phyloP scores from a whole-genome alignment of 2,888 invertebrate genomes.

The Luffia ferchaultella region DNA sequence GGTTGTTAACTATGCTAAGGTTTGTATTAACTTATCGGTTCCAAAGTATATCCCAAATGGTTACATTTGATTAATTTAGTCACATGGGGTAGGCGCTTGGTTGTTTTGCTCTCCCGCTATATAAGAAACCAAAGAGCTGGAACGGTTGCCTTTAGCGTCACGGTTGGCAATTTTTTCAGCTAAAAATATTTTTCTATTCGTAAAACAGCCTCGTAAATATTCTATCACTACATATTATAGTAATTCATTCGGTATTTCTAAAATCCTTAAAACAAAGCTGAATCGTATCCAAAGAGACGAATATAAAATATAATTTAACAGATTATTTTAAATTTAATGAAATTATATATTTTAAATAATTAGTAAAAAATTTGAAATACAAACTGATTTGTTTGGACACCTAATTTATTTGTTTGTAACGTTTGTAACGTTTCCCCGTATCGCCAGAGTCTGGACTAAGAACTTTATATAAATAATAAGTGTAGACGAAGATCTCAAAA shows the following conservation, averaged over 20 bases:
- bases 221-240: too few species aligned
- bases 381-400: too few species aligned
- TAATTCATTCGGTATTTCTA: too few species aligned
- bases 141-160: neutral
- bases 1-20: constrained; percentile 63
- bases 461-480: neutral
- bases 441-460: neutral
- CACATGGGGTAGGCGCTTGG: neutral
- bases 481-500: constrained; percentile 49
- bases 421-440: too few species aligned
- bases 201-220: neutral
- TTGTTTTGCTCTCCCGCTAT: neutral
- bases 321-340: too few species aligned
- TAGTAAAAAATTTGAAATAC: too few species aligned
- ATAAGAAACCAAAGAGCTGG: neutral
- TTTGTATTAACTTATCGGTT: constrained; percentile 67
- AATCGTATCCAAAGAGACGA: too few species aligned
- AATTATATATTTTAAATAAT: too few species aligned
- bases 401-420: neutral
- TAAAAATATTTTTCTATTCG: too few species aligned
- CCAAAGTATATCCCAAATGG: constrained; percentile 66
- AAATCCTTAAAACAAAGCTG: too few species aligned
- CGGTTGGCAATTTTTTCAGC: neutral
- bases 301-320: too few species aligned
- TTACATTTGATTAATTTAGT: constrained; percentile 26